phyloP scores from a whole-genome alignment of 2,888 invertebrate genomes.

The Drosophila anomalata region DNA sequence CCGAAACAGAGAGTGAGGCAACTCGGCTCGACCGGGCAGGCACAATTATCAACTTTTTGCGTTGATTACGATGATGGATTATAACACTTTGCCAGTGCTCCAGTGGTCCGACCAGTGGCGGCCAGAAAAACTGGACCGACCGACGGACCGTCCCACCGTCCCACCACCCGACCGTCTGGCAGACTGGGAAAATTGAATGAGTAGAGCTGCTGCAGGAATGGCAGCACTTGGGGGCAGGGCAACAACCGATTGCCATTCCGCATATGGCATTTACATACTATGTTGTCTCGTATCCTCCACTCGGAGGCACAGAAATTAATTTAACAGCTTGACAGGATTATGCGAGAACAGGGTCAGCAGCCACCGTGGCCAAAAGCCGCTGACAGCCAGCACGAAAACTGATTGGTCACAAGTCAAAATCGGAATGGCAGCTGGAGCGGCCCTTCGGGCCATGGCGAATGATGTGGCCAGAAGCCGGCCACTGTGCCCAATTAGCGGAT shows the following conservation, averaged over 20 bases:
- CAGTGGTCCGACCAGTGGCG: constrained; percentile 33
- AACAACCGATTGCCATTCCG: constrained; percentile 34
- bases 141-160: constrained; percentile 8
- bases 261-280: neutral
- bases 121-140: constrained; percentile 39
- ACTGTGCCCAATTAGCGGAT: constrained; percentile 64
- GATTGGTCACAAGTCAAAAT: constrained; percentile 72
- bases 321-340: constrained; percentile 79
- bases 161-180: constrained; percentile 9
- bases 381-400: constrained; percentile 48
- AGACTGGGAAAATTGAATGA: constrained; percentile 32
- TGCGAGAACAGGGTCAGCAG: constrained; percentile 38
- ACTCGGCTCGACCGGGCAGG: constrained; percentile 35
- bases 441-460: constrained; percentile 64
- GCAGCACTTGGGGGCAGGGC: constrained; percentile 37
- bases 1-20: constrained; percentile 65
- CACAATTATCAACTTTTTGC: constrained; percentile 69
- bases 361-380: constrained; percentile 27
- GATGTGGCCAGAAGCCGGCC: constrained; percentile 9
- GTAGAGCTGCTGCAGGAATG: constrained; percentile 9
- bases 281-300: constrained; percentile 27
- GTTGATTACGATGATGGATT: constrained; percentile 78
- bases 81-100: constrained; percentile 67
- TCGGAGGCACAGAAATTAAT: constrained; percentile 66
- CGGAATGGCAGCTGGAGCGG: constrained; percentile 14